Evolutionary conservation across 2,113 vertebrate species (phyloP).

Genomic region (Artemisiospiza belli): DNA sequence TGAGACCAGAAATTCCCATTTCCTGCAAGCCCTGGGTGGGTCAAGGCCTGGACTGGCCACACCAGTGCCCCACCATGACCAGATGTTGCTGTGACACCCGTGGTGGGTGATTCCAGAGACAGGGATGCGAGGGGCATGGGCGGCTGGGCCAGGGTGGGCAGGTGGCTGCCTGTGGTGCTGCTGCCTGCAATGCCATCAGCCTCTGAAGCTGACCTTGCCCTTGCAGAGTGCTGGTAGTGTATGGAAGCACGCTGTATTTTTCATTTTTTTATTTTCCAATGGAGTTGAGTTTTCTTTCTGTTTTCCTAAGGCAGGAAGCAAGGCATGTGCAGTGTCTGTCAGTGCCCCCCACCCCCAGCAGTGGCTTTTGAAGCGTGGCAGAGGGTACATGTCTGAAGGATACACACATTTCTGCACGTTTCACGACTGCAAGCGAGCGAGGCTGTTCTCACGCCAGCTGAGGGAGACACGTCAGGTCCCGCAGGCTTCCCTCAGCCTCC

Average conservation of each 20-base stretch:
- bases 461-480: background rate
- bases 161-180: background rate
- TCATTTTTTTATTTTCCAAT: background rate
- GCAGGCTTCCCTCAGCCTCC: background rate
- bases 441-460: background rate
- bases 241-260: background rate
- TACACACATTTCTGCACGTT: background rate
- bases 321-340: background rate
- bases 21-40: background rate
- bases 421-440: background rate
- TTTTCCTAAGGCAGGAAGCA: background rate
- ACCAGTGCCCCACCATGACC: accelerated
- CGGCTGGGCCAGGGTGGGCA: accelerated
- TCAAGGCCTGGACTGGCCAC: background rate
- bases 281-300: background rate
- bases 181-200: background rate
- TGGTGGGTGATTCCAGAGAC: accelerated
- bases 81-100: accelerated
- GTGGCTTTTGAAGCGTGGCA: background rate
- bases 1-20: background rate
- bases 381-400: background rate
- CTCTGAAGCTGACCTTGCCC: background rate
- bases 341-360: background rate
- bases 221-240: background rate
- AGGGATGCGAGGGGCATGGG: accelerated